Percentiles rank a stretch among this genome's conserved stretches.
Conservation (phyloP, 2,888 invertebrate genomes). For the Stenichneumon culpator region DNA sequence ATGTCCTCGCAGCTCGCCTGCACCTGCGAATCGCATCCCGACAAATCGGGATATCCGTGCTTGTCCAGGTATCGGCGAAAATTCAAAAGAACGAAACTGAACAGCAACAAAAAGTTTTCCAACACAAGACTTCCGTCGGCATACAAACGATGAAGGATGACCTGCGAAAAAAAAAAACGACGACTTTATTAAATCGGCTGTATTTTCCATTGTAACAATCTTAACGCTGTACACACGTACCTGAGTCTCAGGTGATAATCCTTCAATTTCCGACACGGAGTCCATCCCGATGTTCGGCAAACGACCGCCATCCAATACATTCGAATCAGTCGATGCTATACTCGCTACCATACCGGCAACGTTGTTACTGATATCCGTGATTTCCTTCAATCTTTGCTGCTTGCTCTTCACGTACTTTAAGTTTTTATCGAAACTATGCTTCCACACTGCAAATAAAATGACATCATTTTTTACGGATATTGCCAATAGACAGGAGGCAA, state of each 20-base stretch:
- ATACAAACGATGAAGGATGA: constrained; percentile 74
- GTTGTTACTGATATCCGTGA: constrained; percentile 70
- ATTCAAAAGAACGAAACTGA: constrained; percentile 71
- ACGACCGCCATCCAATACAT: constrained; percentile 73
- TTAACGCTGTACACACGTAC: constrained; percentile 67
- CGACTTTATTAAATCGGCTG: neutral
- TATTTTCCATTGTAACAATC: neutral
- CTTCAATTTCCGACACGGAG: constrained; percentile 71
- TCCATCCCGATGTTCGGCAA: constrained; percentile 73
- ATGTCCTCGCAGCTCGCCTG: constrained; percentile 76
- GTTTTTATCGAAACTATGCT: constrained; percentile 64
- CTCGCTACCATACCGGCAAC: constrained; percentile 73
- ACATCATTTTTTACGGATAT: neutral
- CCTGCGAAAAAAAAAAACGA: constrained; percentile 69
- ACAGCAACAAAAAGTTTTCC: constrained; percentile 74
- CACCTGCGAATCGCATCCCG: constrained; percentile 74
- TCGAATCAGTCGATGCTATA: constrained; percentile 71
- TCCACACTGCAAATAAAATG: constrained; percentile 75
- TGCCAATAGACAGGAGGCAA: neutral
- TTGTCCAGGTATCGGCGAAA: constrained; percentile 68
- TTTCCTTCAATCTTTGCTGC: constrained; percentile 66
- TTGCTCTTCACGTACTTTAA: constrained; percentile 68
- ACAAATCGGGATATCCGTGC: constrained; percentile 70
- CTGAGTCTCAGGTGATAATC: constrained; percentile 75
- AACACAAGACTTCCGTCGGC: constrained; percentile 75